Base-by-base conservation (phyloP, 2,113 vertebrate species). In the Urocolius indicus region DNA sequence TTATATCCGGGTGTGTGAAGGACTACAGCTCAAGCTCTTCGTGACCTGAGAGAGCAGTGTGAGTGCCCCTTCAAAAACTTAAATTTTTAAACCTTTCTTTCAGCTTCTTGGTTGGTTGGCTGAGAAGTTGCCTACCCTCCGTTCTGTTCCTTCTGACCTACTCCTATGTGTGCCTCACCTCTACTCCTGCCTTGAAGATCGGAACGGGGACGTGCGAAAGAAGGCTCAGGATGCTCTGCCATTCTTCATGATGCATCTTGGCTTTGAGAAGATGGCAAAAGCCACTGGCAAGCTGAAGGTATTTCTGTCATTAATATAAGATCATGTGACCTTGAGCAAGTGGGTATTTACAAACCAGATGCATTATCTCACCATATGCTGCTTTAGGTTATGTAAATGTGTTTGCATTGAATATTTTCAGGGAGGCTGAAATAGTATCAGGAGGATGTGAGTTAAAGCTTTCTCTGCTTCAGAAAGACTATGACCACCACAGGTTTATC, bases 181-280 rank as follows among this genome's bases (percentile, higher is more conserved):
- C 27, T 99, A 99, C 65, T 95, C 97, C 93, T 99, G 99, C 94
- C 97, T 99, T 54, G 99, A 99, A 95, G 99, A 99, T 97, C 95
- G 99, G n/a, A 99, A 99, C 26, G 99, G 99, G 41, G 99, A 99
- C 5, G 99, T 99, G 62, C 98, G 99, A 57, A 99, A 99, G 97
- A 99, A 99, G 81, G 99, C 99, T 1, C 99, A 99, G 96, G 99
- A 99, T 62, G 99, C 99, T 15, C 95, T 99, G 81, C 99, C 99
- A 0, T 98, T 98, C 92, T 99, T 99, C 81, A 99, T 99, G 99
- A 99, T 99, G 99, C 99, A 99, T 91, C 98, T 99, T 83, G 98
- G 99, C 63, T 99, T 98, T 91, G 99, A 99, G 86, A 99, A 99
- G 95, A 99, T 99, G 99, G 96, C 83, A 90, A 99, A 99, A 96